Base-by-base conservation (phyloP, 2,888 invertebrate genomes). In the Clistopyga incitator region DNA sequence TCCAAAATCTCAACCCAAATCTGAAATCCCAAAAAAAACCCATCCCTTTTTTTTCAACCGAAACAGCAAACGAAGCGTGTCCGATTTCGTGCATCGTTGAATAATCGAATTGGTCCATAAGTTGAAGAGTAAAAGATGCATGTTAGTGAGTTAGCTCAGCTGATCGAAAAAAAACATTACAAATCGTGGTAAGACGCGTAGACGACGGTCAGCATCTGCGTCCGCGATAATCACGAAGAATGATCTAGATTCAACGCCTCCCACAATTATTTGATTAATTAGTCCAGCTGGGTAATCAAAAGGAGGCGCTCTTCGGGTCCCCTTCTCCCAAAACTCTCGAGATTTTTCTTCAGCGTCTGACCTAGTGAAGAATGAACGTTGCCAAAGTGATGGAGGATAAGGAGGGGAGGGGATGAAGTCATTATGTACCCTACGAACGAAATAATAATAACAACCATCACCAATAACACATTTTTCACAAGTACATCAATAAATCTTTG, bases 91-190 rank as follows among this genome's bases (percentile, higher is more conserved):
- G n/a, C n/a, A n/a, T n/a, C n/a, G n/a, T n/a, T n/a, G n/a, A n/a
- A n/a, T n/a, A n/a, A n/a, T 29, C 29, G 15, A 3, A 15, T 15
- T 15, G 15, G 29, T 42, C 38, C n/a, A 25, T 18, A 42, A 54
- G 64, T 15, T 11, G 54, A 54, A 68, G 54, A 65, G 50, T 20
- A 47, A 42, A 42, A 54, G 34, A 47, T 74, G 70, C 18, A 68
- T 78, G 78, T 78, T 78, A 78, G 82, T 82, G 72, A 74, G 68
- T 71, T 74, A 45, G 70, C 64, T 74, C 82, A 82, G 75, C 82
- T 82, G 82, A 82, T 75, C 52, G 68, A 34, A 75, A 70, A 70
- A 74, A 56, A 70, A 65, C 54, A 47, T 42, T 52, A 11, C 0
- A 38, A 38, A 13, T 18, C 61, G 18, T 38, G 38, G 10, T 2